These are phyloP conservation scores for Acanthaster planci DNA, from an alignment of 35 echinoderm and acorn worm species.

Conservation along the genomic window DNA sequence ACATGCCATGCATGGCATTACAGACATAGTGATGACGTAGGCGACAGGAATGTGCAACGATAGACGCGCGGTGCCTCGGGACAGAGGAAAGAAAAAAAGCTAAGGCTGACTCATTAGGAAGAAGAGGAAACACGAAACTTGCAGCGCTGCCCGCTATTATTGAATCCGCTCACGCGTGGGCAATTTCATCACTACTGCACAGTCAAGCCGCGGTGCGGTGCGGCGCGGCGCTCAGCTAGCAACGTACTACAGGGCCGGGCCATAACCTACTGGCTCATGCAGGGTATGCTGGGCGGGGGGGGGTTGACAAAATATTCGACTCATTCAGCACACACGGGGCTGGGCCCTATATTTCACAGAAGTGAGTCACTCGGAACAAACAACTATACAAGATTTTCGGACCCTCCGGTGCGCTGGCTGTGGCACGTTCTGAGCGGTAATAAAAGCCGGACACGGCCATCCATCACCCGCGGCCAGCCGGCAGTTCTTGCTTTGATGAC, in stretches of 20 bases:
- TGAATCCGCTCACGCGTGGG: conserved; percentile 66
- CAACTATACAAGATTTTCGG: not conserved
- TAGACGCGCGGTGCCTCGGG: conserved; percentile 71
- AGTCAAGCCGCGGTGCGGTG: too few relatives aligned
- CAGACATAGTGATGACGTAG: conserved; percentile 79
- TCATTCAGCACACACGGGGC: conserved; percentile 19
- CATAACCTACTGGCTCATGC: too few relatives aligned
- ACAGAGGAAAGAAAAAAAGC: conserved; percentile 37
- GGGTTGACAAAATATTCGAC: not conserved
- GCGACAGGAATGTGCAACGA: conserved; percentile 68
- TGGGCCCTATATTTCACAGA: conserved; percentile 13
- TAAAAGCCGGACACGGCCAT: conserved; percentile 13
- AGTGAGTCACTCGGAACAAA: conserved; percentile 15
- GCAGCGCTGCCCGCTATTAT: conserved; percentile 67
- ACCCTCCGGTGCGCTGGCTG: conserved; percentile 16
- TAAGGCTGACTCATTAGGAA: conserved; percentile 68
- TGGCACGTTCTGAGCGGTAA: conserved; percentile 4
- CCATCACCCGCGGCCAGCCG: conserved; percentile 28
- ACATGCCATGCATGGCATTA: conserved; percentile 70
- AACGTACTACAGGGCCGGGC: too few relatives aligned
- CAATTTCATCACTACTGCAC: conserved; percentile 25
- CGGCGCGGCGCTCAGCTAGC: too few relatives aligned
- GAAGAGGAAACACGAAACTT: conserved; percentile 65
- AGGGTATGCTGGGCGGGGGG: too few relatives aligned
- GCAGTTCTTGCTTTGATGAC: conserved; percentile 27